A percentile compares a stretch with the other conserved stretches of the same genome.
These are phyloP conservation scores for Pipistrellus pipistrellus DNA, from an alignment of 2,797 vertebrate genomes.

Conservation along the genomic window DNA sequence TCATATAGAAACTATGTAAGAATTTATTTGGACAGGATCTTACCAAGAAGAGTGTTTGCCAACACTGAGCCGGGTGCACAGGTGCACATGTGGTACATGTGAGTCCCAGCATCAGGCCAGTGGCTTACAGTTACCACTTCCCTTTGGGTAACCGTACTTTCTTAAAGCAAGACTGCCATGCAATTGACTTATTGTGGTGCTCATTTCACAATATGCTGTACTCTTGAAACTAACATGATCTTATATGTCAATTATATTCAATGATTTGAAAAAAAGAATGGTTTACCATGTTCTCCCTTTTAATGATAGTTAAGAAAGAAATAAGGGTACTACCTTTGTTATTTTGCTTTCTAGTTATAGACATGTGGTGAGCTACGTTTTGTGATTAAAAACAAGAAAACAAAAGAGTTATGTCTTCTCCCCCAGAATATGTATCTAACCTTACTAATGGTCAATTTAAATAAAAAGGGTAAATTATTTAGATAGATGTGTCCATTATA, in stretches of 20 bases:
- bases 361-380: not conserved
- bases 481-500: not conserved
- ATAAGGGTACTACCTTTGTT: not conserved
- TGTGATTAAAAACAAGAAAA: not conserved
- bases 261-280: not conserved
- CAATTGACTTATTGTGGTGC: not conserved
- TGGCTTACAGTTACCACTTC: not conserved
- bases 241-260: not conserved
- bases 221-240: not conserved
- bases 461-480: not conserved
- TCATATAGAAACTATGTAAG: not conserved
- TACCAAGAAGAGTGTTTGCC: not conserved
- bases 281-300: not conserved
- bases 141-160: not conserved
- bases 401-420: not conserved
- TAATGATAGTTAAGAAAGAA: not conserved
- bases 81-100: rapidly evolving
- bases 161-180: not conserved
- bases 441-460: not conserved
- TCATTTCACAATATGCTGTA: not conserved
- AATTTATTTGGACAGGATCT: not conserved
- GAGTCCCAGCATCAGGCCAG: not conserved
- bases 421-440: not conserved
- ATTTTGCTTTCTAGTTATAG: not conserved
- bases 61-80: not conserved